phyloP scores from a whole-genome alignment of 2,113 vertebrate species.

The Calonectris borealis region DNA sequence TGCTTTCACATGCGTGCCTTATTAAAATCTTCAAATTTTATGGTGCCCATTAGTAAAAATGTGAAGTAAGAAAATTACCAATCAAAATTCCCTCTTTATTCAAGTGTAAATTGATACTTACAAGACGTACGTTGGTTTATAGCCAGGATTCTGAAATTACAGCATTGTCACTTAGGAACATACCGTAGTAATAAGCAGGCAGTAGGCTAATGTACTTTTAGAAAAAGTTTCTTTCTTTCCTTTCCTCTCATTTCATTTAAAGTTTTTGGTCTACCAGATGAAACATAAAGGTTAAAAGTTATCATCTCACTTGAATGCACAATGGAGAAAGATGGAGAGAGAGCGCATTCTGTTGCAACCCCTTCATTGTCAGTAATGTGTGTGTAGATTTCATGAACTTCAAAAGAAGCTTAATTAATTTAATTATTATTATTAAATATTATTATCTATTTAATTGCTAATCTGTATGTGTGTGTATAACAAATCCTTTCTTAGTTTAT shows the following conservation, averaged over 20 bases:
- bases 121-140: conserved; percentile 29
- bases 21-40: conserved; percentile 56
- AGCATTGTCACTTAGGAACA: not conserved
- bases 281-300: not conserved
- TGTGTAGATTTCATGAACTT: conserved; percentile 34
- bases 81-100: conserved; percentile 47
- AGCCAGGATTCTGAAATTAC: conserved; percentile 29
- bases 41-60: conserved; percentile 53
- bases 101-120: conserved; percentile 60
- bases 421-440: conserved; percentile 65
- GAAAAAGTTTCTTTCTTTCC: not conserved
- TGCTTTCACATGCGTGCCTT: conserved; percentile 47
- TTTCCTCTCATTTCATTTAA: not conserved
- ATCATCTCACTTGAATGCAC: not conserved
- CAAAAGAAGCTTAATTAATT: conserved; percentile 49
- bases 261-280: not conserved
- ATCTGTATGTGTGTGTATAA: conserved; percentile 30
- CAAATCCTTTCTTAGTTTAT: conserved; percentile 52
- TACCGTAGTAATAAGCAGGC: not conserved
- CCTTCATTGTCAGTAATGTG: not conserved
- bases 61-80: conserved; percentile 60
- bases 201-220: not conserved
- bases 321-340: not conserved
- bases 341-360: not conserved
- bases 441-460: conserved; percentile 51